Conservation (phyloP, 1,140 invertebrate species). For the Lepidostoma basale region DNA sequence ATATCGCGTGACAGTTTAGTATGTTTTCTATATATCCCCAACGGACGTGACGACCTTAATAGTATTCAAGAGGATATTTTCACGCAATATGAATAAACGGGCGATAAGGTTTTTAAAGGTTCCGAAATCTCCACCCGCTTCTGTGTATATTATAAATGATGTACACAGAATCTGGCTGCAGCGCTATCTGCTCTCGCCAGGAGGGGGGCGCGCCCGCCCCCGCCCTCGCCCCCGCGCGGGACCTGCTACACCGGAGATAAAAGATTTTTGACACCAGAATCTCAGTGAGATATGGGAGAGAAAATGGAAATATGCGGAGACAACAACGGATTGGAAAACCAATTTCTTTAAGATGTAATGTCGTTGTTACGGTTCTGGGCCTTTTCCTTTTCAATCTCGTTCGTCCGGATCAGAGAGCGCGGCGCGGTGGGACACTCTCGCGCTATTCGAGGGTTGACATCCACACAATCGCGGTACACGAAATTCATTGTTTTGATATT, state of each 20-base stretch:
- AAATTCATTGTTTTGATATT: too few relatives aligned
- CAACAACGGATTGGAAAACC: constrained; percentile 13
- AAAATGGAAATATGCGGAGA: constrained; percentile 27
- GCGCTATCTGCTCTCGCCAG: constrained; percentile 44
- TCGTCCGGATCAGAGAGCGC: too few relatives aligned
- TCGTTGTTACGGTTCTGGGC: too few relatives aligned
- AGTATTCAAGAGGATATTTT: constrained; percentile 24
- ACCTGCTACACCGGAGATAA: constrained; percentile 10
- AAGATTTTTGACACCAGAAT: constrained; percentile 25
- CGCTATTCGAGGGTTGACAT: too few relatives aligned
- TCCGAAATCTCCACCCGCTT: constrained; percentile 40
- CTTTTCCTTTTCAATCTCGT: too few relatives aligned
- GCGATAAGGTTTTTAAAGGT: constrained; percentile 45
- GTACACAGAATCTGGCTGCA: constrained; percentile 44
- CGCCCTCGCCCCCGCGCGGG: constrained; percentile 22
- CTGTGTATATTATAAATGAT: constrained; percentile 45
- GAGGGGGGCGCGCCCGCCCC: constrained; percentile 31
- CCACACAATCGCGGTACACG: too few relatives aligned
- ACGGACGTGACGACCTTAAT: constrained; percentile 20
- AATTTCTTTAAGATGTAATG: too few relatives aligned
- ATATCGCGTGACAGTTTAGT: constrained; percentile 24
- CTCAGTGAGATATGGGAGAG: constrained; percentile 19
- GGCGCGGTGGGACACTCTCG: too few relatives aligned
- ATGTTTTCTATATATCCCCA: constrained; percentile 13
- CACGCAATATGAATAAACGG: constrained; percentile 46